Evolutionary conservation across 1,140 invertebrate genomes (phyloP).

Genomic region (Hylaeus volcanicus): DNA sequence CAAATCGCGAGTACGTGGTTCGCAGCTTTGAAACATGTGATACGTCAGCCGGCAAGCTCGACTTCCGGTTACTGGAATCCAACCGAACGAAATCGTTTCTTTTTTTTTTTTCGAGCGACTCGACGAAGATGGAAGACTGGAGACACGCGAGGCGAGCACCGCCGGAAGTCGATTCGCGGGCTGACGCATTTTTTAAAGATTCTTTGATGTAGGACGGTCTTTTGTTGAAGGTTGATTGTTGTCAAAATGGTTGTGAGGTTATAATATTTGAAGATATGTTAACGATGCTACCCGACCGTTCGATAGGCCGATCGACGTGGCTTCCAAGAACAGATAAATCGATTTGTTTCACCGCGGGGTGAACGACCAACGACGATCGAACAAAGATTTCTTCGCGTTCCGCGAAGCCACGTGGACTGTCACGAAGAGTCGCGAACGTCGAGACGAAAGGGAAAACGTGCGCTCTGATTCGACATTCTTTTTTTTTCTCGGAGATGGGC

Average conservation of each 20-base stretch:
- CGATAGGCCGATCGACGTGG: constrained; percentile 29
- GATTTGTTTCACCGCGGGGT: neutral
- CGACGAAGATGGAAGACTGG: neutral
- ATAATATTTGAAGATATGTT: constrained; percentile 76
- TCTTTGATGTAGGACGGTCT: constrained; percentile 74
- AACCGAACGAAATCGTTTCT: neutral
- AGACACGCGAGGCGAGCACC: neutral
- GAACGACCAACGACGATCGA: neutral
- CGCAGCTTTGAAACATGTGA: constrained; percentile 77
- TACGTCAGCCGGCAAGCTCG: constrained; percentile 67
- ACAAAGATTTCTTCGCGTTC: neutral
- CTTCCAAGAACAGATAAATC: neutral
- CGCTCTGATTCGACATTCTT: constrained; percentile 19
- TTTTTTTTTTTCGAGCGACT: too few relatives aligned
- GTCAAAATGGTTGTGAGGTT: constrained; percentile 81
- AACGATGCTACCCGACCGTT: constrained; percentile 52
- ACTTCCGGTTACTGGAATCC: constrained; percentile 49
- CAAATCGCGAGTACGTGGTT: constrained; percentile 64
- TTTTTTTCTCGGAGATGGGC: neutral
- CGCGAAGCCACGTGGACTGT: constrained; percentile 11
- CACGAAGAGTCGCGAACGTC: neutral
- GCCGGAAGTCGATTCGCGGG: constrained; percentile 55
- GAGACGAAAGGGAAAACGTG: constrained; percentile 53
- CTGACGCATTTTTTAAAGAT: constrained; percentile 73
- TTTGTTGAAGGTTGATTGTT: constrained; percentile 80